A percentile compares a stretch with the other conserved stretches of the same genome.
Conservation (phyloP, 2,888 invertebrate genomes). For the Tenthredo notha region DNA sequence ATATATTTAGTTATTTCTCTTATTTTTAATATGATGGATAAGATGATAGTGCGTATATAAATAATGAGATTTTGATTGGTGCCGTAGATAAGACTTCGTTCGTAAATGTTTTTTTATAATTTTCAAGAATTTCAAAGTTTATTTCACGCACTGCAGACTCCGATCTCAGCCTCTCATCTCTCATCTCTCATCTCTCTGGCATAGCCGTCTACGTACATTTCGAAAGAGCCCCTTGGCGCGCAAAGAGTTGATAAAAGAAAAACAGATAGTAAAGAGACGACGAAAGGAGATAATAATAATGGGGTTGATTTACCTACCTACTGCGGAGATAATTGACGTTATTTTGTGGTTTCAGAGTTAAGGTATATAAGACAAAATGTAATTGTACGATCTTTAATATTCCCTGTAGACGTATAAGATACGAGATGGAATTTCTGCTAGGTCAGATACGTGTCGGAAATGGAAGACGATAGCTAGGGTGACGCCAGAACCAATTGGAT, state of each 20-base stretch:
- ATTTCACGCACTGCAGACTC: conserved; percentile 6
- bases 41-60: not conserved
- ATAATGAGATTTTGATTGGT: conserved; percentile 2
- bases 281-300: not conserved
- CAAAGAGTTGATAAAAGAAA: conserved; percentile 32
- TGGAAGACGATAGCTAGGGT: conserved; percentile 11
- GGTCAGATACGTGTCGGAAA: not conserved
- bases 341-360: not conserved
- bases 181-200: not conserved
- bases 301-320: not conserved
- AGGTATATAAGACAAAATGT: not conserved
- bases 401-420: not conserved
- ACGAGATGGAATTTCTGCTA: not conserved
- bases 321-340: not conserved
- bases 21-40: not conserved
- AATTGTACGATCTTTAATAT: conserved; percentile 25
- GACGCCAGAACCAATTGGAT: conserved; percentile 28
- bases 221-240: not conserved
- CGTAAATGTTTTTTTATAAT: conserved; percentile 11
- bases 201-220: not conserved
- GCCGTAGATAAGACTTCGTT: not conserved
- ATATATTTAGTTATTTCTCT: not conserved
- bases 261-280: not conserved
- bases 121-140: conserved; percentile 7
- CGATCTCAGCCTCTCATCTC: not conserved